Conservation (phyloP, 1,140 invertebrate genomes). For the Oreohelix idahoensis region DNA sequence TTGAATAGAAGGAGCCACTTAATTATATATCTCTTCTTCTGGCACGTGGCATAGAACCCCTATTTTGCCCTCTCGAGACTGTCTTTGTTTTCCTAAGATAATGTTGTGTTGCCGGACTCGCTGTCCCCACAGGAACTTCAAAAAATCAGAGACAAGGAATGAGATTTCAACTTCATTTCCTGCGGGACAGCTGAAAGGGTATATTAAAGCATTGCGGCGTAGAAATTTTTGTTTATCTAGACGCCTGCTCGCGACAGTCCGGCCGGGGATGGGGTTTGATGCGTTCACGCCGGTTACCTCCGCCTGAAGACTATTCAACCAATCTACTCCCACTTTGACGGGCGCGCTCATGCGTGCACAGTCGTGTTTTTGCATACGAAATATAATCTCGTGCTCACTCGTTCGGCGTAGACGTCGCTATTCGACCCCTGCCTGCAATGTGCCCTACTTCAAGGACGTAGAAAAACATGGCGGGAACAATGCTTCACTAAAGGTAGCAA, state of each 20-base stretch:
- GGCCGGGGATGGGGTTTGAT: not conserved
- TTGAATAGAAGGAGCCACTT: not conserved
- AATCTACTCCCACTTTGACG: not conserved
- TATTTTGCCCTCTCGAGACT: not conserved
- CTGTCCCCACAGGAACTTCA: not conserved
- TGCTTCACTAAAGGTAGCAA: not conserved
- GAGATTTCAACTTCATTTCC: not conserved
- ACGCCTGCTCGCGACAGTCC: conserved; percentile 8
- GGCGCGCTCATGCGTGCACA: not conserved
- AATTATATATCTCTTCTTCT: not conserved
- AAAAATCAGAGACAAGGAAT: not conserved
- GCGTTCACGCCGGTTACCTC: conserved; percentile 5
- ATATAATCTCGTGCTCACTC: conserved; percentile 8
- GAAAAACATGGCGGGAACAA: conserved; percentile 20
- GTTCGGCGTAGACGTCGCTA: not conserved
- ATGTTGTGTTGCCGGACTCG: not conserved
- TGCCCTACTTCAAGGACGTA: not conserved
- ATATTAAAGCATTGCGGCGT: not conserved
- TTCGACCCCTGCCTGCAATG: not conserved
- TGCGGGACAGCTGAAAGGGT: not conserved
- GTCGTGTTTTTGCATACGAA: conserved; percentile 15
- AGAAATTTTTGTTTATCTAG: conserved; percentile 15
- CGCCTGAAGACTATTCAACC: not conserved
- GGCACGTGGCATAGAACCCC: not conserved
- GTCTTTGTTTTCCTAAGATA: not conserved